Evolutionary conservation across 1,140 invertebrate genomes (phyloP), one percentile per base, ranked within the genome.

Genomic region (Lanistes nyassanus): DNA sequence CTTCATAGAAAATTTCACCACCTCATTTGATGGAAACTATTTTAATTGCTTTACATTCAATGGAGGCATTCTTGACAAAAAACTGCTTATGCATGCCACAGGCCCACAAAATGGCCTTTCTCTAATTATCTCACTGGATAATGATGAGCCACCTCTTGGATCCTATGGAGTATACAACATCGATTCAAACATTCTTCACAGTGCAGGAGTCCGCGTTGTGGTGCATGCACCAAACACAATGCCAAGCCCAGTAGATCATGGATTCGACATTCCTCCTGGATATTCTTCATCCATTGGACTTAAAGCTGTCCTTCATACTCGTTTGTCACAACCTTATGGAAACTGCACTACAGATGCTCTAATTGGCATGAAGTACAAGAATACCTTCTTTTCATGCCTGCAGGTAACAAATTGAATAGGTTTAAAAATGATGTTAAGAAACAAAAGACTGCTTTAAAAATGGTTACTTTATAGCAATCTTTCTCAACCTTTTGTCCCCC

Each of bases 191-290:
- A 84, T 86, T 29, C 80, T 81, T 23, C 83, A 86, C 75, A 85
- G 84, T 73, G 86, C 86, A 13, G 90, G 90, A 9, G 81, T 88
- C 47, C 75, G 89, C 68, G 83, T 90, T 4, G 84, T 90, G 36
- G 83, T 90, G 13, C 89, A 90, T 80, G 84, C 85, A n/a, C 87
- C 89, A 37, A 81, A 87, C 72, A 82, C 84, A 2, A 84, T 89
- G 80, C 90, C 90, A 11, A 89, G 89, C 69, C 89, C 90, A 0
- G 84, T 82, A 80, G 83, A 87, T 71, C 84, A 85, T 70, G 86
- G 86, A 9, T 84, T 87, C 80, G 86, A 87, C 70, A 82, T 87
- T 53, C 84, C 86, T 3, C 86, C 86, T 5, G 86, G 86, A 47
- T 87, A 85, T 74, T 86, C 86, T 0, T 84, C 86, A 16, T 87